Evolutionary conservation across 1,140 invertebrate genomes (phyloP).

Genomic region (Leptopilina boulardi): DNA sequence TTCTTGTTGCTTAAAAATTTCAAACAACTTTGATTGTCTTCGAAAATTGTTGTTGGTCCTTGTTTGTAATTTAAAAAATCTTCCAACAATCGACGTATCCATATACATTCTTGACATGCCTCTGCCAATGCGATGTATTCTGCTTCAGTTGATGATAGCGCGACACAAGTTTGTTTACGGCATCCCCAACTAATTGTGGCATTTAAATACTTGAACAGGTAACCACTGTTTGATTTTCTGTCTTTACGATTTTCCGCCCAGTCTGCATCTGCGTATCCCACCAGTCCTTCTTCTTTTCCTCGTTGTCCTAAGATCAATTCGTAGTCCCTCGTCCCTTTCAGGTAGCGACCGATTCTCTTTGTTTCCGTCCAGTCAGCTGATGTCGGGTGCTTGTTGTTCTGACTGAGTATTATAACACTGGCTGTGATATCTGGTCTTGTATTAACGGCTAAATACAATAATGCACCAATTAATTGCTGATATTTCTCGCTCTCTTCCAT

Average conservation of each 20-base stretch:
- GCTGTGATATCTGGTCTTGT: constrained; percentile 67
- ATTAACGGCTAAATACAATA: constrained; percentile 64
- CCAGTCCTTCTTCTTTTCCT: background rate
- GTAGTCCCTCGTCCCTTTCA: constrained; percentile 43
- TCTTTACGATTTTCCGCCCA: constrained; percentile 56
- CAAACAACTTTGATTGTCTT: constrained; percentile 49
- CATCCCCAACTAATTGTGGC: background rate
- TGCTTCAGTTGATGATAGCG: background rate
- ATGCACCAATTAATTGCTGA: constrained; percentile 49
- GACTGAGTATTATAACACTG: constrained; percentile 60
- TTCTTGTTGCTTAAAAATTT: constrained; percentile 43
- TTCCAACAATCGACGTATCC: background rate
- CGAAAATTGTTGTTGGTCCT: constrained; percentile 22
- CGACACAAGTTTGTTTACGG: constrained; percentile 1
- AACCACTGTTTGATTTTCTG: constrained; percentile 54
- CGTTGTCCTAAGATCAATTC: background rate
- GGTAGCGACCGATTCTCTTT: constrained; percentile 60
- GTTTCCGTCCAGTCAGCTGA: constrained; percentile 59
- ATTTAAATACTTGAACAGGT: constrained; percentile 48
- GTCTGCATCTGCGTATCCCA: constrained; percentile 56
- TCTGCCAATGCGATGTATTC: background rate
- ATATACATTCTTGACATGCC: background rate
- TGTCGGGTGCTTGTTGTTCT: constrained; percentile 54
- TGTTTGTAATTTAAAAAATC: background rate
- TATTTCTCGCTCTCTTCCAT: background rate